These are phyloP conservation scores for Takifugu rubripes DNA, from an alignment of 2,797 vertebrate species.

Conservation along the genomic window DNA sequence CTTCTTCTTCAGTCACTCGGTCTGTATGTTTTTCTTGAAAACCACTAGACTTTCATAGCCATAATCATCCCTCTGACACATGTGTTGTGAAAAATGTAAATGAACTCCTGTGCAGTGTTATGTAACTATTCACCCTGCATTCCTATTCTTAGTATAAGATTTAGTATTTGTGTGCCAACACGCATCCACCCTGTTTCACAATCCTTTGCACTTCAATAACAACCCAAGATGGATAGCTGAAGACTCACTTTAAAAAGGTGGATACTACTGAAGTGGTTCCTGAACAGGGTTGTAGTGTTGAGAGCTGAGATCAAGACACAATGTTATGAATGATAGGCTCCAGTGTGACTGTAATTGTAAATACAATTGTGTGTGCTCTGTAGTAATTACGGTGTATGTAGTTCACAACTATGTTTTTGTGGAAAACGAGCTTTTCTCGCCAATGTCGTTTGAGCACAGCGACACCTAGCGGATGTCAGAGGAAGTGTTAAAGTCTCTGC, in stretches of 20 bases:
- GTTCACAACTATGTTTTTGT: background rate
- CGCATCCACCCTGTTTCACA: background rate
- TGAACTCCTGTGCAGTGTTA: too few relatives aligned
- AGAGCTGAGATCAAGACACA: background rate
- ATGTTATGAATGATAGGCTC: background rate
- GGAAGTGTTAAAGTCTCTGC: conserved; percentile 1
- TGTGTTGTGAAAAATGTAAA: too few relatives aligned
- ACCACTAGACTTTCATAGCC: too few relatives aligned
- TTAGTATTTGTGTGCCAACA: background rate
- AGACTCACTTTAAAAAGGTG: background rate
- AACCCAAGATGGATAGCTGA: background rate
- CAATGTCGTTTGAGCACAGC: background rate
- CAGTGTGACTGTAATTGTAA: too few relatives aligned
- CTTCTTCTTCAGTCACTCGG: too few relatives aligned
- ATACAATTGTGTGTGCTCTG: too few relatives aligned
- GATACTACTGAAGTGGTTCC: background rate
- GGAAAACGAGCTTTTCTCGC: background rate
- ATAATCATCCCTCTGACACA: too few relatives aligned
- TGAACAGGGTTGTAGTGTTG: too few relatives aligned
- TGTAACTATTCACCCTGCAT: too few relatives aligned
- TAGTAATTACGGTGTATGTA: background rate
- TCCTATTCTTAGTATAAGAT: background rate
- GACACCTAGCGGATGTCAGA: background rate
- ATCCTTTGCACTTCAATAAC: background rate
- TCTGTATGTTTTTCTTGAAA: too few relatives aligned